A percentile compares a stretch with the other conserved stretches of the same genome.
phyloP scores from a whole-genome alignment of 2,888 invertebrate genomes.

The Melikaiella ostensackeni region DNA sequence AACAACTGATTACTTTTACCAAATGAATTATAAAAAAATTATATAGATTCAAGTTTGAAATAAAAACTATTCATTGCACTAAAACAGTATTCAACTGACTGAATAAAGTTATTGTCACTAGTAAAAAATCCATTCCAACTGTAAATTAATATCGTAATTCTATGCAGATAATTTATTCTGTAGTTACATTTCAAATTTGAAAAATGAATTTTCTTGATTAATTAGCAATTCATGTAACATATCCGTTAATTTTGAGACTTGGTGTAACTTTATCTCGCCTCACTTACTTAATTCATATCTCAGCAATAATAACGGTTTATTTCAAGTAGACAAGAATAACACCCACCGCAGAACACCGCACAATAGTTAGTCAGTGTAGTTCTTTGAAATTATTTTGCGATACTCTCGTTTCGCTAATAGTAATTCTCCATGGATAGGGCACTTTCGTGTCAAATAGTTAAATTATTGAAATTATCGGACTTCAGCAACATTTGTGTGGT shows the following conservation, averaged over 20 bases:
- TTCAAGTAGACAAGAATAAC: constrained; percentile 14
- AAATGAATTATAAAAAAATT: no score
- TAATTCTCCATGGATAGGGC: no score
- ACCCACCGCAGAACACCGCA: constrained; percentile 50
- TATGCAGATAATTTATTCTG: no score
- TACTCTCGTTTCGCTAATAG: constrained; percentile 1
- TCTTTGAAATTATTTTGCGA: constrained; percentile 51
- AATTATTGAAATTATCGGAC: no score
- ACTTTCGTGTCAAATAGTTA: no score
- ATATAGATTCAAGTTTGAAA: no score
- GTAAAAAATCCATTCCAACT: no score
- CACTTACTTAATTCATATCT: constrained; percentile 7
- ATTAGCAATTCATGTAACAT: neutral
- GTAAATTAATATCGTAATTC: no score
- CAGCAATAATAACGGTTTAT: constrained; percentile 28
- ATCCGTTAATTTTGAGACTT: neutral
- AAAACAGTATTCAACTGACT: neutral
- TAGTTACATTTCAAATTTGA: no score
- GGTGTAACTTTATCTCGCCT: neutral
- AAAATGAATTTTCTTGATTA: neutral
- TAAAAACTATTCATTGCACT: no score
- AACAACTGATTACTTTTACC: no score
- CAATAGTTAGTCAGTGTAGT: constrained; percentile 51
- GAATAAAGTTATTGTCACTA: neutral
- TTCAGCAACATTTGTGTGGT: no score